Conservation (phyloP, 1,140 invertebrate species). For the Dreissena rostriformis region DNA sequence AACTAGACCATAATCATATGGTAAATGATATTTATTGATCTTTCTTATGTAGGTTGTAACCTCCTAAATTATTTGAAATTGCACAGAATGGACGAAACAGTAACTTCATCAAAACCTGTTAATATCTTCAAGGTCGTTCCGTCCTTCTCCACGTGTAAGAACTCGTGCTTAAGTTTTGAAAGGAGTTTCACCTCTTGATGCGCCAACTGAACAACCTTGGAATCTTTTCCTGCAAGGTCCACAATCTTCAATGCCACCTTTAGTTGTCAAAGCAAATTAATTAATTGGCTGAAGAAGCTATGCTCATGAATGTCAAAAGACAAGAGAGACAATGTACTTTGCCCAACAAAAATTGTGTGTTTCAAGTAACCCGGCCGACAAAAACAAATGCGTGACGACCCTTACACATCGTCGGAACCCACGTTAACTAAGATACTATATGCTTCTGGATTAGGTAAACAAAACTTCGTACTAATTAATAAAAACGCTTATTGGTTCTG, state of each 20-base stretch:
- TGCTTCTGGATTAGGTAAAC: too few relatives aligned
- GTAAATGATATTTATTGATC: background rate
- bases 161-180: constrained; percentile 19
- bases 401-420: too few relatives aligned
- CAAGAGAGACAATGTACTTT: too few relatives aligned
- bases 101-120: background rate
- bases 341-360: too few relatives aligned
- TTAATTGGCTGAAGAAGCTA: too few relatives aligned
- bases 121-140: constrained; percentile 22
- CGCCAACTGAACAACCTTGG: constrained; percentile 20
- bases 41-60: background rate
- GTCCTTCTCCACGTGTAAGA: background rate
- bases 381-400: too few relatives aligned
- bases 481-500: too few relatives aligned
- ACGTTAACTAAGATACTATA: too few relatives aligned
- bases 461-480: too few relatives aligned
- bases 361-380: too few relatives aligned
- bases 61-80: background rate
- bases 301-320: too few relatives aligned
- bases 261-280: background rate
- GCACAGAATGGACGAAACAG: background rate
- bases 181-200: constrained; percentile 32
- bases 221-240: constrained; percentile 1
- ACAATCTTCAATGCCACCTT: constrained; percentile 32
- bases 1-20: background rate